Evolutionary conservation across 2,113 vertebrate species (phyloP).

Genomic region (Cynocephalus volans): DNA sequence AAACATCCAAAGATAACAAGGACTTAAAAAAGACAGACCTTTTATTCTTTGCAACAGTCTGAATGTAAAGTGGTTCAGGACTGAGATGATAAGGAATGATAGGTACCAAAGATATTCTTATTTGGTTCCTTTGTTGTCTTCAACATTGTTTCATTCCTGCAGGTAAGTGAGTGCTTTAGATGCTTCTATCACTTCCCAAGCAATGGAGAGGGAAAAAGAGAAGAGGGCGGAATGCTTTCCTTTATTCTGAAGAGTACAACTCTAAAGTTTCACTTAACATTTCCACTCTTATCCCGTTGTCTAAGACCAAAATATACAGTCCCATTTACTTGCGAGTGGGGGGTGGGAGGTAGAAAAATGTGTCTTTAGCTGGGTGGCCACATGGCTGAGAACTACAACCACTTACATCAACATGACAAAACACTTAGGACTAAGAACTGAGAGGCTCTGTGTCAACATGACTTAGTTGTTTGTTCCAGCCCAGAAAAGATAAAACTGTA

Average conservation of each 20-base stretch:
- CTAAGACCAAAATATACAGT: neutral
- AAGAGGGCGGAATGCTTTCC: neutral
- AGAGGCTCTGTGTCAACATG: constrained; percentile 10
- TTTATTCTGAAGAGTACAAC: neutral
- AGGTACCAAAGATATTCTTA: neutral
- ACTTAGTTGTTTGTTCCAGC: constrained; percentile 62
- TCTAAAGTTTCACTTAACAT: neutral
- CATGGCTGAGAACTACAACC: neutral
- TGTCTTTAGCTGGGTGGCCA: neutral
- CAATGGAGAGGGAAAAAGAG: neutral
- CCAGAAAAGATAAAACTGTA: constrained; percentile 5
- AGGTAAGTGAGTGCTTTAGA: neutral
- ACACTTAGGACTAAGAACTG: neutral
- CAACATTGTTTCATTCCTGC: neutral
- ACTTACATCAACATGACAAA: neutral
- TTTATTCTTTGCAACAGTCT: neutral
- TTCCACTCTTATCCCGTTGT: neutral
- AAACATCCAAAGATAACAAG: neutral
- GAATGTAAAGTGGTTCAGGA: neutral
- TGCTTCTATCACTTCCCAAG: neutral
- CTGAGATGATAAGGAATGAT: neutral
- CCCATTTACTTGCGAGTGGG: neutral
- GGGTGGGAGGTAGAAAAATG: rapidly evolving
- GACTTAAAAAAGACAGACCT: neutral
- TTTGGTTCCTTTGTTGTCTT: neutral